These are phyloP conservation scores for Anoura caudifer DNA, from an alignment of 2,113 vertebrate genomes.

Conservation along the genomic window DNA sequence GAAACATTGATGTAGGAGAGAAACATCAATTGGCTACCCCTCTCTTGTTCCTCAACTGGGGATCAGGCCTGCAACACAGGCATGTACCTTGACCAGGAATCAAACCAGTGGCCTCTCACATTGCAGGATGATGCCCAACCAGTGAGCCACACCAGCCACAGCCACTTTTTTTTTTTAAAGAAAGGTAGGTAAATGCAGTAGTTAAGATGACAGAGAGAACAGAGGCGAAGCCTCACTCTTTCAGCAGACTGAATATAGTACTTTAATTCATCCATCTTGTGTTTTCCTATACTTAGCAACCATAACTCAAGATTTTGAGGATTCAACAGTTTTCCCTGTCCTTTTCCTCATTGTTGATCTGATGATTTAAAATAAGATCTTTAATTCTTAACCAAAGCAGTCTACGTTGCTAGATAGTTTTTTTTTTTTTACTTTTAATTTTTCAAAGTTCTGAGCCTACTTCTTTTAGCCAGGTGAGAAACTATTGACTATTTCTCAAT, in stretches of 20 bases:
- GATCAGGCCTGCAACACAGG: too few species aligned
- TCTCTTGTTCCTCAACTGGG: too few species aligned
- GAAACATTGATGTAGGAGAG: too few species aligned
- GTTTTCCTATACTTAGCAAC: too few species aligned
- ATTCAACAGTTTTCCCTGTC: background rate
- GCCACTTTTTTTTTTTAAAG: background rate
- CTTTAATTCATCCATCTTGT: background rate
- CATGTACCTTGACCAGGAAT: too few species aligned
- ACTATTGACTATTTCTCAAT: background rate
- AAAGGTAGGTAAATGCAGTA: background rate
- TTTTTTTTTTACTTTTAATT: background rate
- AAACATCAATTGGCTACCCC: too few species aligned
- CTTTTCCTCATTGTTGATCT: background rate
- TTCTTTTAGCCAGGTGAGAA: background rate
- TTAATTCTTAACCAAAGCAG: background rate
- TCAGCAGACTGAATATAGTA: background rate
- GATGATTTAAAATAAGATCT: background rate
- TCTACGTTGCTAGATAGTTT: background rate
- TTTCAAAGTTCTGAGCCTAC: background rate
- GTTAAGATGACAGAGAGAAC: background rate
- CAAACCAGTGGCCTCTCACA: too few species aligned
- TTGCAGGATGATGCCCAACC: too few species aligned
- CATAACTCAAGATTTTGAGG: background rate
- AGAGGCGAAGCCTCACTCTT: background rate
- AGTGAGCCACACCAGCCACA: too few species aligned